Percentiles rank a stretch among this genome's conserved stretches.
These are phyloP conservation scores for Ambastaia sidthimunki DNA, from an alignment of 2,797 vertebrate genomes.

Conservation along the genomic window DNA sequence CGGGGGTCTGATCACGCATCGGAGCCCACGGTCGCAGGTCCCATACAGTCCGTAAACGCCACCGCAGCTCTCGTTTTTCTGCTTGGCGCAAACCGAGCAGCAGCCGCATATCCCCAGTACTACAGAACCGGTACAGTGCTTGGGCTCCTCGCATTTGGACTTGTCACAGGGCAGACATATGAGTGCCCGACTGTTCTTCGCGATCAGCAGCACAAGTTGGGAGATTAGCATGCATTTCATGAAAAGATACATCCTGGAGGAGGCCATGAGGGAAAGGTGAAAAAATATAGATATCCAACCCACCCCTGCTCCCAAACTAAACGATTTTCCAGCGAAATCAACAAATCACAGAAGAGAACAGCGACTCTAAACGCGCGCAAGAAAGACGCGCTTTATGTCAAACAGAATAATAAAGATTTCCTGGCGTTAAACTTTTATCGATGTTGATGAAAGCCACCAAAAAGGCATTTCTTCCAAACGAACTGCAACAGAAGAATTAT, in stretches of 20 bases:
- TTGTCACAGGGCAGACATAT: slow-evolving; percentile 88
- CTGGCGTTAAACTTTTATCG: slow-evolving; percentile 59
- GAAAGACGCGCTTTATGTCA: slow-evolving; percentile 49
- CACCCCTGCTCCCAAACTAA: slow-evolving; percentile 52
- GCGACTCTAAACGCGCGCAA: slow-evolving; percentile 51
- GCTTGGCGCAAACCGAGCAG: slow-evolving; percentile 88
- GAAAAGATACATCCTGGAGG: slow-evolving; percentile 83
- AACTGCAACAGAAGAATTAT: slow-evolving; percentile 55
- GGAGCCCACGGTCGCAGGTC: slow-evolving; percentile 87
- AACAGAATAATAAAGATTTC: slow-evolving; percentile 49
- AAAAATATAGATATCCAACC: slow-evolving; percentile 57
- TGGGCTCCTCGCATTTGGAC: slow-evolving; percentile 87
- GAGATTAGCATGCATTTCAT: slow-evolving; percentile 76
- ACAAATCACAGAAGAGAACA: slow-evolving; percentile 45
- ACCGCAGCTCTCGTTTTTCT: slow-evolving; percentile 89
- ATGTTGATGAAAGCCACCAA: slow-evolving; percentile 49
- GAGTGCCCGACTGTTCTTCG: slow-evolving; percentile 77
- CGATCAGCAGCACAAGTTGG: slow-evolving; percentile 76
- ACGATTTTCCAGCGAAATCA: slow-evolving; percentile 39
- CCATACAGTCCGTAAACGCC: slow-evolving; percentile 88
- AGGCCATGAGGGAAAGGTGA: slow-evolving; percentile 59
- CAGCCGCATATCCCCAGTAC: slow-evolving; percentile 87
- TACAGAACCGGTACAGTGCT: slow-evolving; percentile 83
- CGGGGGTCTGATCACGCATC: slow-evolving; percentile 89
- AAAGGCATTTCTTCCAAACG: slow-evolving; percentile 46